Conservation (phyloP, 2,113 vertebrate species). For the Xiphorhynchus elegans region DNA sequence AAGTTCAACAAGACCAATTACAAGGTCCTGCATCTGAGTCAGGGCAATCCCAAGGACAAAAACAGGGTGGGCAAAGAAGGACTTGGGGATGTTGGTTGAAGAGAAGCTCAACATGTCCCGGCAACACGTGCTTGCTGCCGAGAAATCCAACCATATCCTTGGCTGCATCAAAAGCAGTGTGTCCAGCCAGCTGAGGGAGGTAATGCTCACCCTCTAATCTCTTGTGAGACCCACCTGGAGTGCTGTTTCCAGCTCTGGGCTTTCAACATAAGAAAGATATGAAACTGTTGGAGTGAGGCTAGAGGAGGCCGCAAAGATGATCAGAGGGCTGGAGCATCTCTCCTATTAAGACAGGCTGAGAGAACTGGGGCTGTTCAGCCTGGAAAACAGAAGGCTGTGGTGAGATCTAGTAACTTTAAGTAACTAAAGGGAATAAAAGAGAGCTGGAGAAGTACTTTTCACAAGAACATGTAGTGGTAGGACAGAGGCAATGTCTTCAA, state of each 20-base stretch:
- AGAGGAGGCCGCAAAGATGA: not conserved
- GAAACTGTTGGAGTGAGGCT: not conserved
- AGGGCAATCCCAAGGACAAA: not conserved
- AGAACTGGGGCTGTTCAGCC: not conserved
- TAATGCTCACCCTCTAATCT: not conserved
- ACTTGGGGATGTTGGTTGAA: too few species aligned
- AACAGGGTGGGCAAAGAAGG: not conserved
- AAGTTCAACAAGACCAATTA: not conserved
- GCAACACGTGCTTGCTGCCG: not conserved
- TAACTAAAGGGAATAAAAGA: not conserved
- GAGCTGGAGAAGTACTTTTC: not conserved
- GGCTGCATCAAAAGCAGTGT: accelerated
- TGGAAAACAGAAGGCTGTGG: not conserved
- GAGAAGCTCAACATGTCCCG: not conserved
- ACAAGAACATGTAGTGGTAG: not conserved
- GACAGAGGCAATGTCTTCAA: not conserved
- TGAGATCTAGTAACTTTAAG: not conserved
- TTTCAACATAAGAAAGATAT: not conserved
- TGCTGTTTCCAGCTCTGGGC: not conserved
- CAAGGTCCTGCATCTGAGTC: not conserved
- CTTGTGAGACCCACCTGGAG: not conserved
- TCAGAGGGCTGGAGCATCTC: not conserved
- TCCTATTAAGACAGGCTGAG: not conserved
- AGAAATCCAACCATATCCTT: not conserved
- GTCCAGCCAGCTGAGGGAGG: not conserved